Percentiles rank a stretch among this genome's conserved stretches.
These are phyloP conservation scores for Apotomis turbidana DNA, from an alignment of 2,888 invertebrate species.

Conservation along the genomic window DNA sequence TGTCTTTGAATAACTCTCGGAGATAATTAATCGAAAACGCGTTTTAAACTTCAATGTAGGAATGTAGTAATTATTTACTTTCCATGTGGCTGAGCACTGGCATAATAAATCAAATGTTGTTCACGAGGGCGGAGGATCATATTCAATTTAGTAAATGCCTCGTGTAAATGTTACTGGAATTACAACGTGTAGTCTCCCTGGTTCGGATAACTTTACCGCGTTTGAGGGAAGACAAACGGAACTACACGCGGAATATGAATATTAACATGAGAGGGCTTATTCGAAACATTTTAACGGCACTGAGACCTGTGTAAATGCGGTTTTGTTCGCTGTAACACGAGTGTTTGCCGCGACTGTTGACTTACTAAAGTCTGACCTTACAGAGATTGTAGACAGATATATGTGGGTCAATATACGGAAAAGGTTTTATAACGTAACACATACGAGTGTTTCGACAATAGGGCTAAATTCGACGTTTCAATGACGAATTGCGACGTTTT, in stretches of 20 bases:
- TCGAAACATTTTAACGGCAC: constrained; percentile 21
- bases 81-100: constrained; percentile 1
- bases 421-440: background rate
- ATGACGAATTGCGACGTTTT: too few species aligned
- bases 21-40: constrained; percentile 15
- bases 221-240: constrained; percentile 36
- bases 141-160: constrained; percentile 25
- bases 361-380: background rate
- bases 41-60: background rate
- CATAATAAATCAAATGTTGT: constrained; percentile 24
- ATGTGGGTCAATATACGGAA: background rate
- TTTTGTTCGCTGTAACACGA: constrained; percentile 6
- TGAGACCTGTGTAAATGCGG: constrained; percentile 20
- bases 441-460: too few species aligned
- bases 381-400: background rate
- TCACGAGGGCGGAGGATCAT: constrained; percentile 7
- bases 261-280: constrained; percentile 34
- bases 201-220: constrained; percentile 14
- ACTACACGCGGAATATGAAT: constrained; percentile 34
- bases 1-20: constrained; percentile 39
- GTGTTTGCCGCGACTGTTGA: background rate
- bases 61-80: constrained; percentile 18
- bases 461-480: too few species aligned
- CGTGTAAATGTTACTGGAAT: constrained; percentile 21
- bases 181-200: constrained; percentile 18